phyloP scores from a whole-genome alignment of 2,113 vertebrate species.

The Formicarius rufipectus region DNA sequence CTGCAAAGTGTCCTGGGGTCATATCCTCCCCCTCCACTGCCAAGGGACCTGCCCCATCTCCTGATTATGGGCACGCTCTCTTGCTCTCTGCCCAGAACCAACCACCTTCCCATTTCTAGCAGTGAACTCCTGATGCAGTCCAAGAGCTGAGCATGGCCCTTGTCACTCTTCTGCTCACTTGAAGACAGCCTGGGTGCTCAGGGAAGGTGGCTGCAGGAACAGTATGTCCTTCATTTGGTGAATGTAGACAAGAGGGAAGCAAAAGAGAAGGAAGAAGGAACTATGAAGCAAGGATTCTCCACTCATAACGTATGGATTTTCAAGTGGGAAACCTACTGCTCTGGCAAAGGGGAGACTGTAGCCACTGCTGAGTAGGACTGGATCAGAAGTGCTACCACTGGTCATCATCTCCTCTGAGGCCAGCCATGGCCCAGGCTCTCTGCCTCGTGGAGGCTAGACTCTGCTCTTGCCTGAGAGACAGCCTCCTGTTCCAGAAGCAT shows the following conservation, averaged over 20 bases:
- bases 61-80: rapidly evolving
- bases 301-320: not conserved
- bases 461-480: not conserved
- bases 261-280: not conserved
- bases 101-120: not conserved
- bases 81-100: not conserved
- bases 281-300: not conserved
- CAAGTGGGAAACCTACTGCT: not conserved
- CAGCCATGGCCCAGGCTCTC: not conserved
- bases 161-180: not conserved
- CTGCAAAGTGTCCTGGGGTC: rapidly evolving
- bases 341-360: not conserved
- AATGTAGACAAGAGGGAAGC: not conserved
- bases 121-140: not conserved
- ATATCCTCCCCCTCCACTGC: not conserved
- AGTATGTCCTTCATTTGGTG: not conserved
- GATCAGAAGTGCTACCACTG: not conserved
- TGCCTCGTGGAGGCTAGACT: not conserved
- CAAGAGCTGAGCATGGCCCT: not conserved
- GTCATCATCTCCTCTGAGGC: not conserved
- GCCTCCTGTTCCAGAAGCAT: not conserved
- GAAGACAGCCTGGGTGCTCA: not conserved
- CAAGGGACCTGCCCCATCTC: not conserved
- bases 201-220: not conserved
- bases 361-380: rapidly evolving